These are phyloP conservation scores for Palloptera scutellata DNA, from an alignment of 2,888 invertebrate genomes.

Conservation along the genomic window DNA sequence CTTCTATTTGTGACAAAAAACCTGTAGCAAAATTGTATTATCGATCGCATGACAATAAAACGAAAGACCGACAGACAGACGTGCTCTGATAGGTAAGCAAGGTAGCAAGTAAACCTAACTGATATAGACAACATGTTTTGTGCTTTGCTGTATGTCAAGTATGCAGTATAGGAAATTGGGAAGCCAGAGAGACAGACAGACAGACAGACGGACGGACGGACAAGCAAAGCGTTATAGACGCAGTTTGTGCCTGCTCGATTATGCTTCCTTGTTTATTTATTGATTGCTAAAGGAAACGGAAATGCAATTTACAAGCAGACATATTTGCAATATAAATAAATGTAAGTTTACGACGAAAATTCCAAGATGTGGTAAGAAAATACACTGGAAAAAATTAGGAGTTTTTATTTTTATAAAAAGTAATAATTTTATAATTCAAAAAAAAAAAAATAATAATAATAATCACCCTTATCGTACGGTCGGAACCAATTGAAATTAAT, in stretches of 20 bases:
- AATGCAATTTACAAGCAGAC: slow-evolving; percentile 43
- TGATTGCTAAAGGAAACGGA: slow-evolving; percentile 26
- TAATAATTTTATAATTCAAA: no score
- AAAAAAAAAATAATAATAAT: no score
- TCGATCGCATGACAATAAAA: slow-evolving; percentile 16
- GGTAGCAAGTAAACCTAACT: neutral
- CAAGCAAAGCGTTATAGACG: neutral
- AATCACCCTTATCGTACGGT: no score
- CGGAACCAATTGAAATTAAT: no score
- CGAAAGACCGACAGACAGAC: neutral
- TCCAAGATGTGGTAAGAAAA: no score
- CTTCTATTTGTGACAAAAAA: slow-evolving; percentile 19
- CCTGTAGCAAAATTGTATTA: neutral
- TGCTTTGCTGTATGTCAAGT: neutral
- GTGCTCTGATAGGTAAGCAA: no score
- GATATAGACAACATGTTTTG: neutral
- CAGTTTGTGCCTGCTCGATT: neutral
- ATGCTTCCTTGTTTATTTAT: slow-evolving; percentile 8
- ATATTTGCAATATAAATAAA: slow-evolving; percentile 8
- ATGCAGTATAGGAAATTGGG: neutral
- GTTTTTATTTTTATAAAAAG: no score
- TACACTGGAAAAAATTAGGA: no score
- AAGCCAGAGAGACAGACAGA: neutral
- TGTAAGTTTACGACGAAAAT: no score
- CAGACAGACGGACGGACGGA: neutral